phyloP scores from a whole-genome alignment of 1,140 invertebrate species.

The Cardiocondyla obscurior region DNA sequence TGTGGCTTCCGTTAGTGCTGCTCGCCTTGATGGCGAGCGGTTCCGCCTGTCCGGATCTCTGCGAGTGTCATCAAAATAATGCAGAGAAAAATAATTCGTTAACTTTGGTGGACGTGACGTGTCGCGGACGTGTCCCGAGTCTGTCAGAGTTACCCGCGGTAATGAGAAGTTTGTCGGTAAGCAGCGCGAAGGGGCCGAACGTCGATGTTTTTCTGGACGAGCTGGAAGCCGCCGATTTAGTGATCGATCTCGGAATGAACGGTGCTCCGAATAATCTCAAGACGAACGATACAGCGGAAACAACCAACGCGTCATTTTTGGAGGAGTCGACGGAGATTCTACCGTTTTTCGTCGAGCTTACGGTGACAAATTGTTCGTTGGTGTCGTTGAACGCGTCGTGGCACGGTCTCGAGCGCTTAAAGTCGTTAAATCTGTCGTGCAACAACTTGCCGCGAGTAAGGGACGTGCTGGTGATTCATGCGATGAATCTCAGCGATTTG shows the following conservation, averaged over 20 bases:
- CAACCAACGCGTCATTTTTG: conserved; percentile 8
- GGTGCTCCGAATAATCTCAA: neutral
- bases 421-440: conserved; percentile 82
- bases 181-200: conserved; percentile 65
- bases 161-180: conserved; percentile 57
- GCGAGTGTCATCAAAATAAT: conserved; percentile 70
- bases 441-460: conserved; percentile 82
- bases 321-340: conserved; percentile 27
- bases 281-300: conserved; percentile 24
- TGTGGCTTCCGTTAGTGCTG: conserved; percentile 77
- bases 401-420: conserved; percentile 80
- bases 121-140: conserved; percentile 62
- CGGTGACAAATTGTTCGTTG: conserved; percentile 76
- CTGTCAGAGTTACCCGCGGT: conserved; percentile 59
- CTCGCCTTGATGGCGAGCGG: conserved; percentile 79
- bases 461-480: conserved; percentile 58
- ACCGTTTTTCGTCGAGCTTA: conserved; percentile 68
- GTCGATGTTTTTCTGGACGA: conserved; percentile 68
- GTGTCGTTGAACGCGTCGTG: conserved; percentile 78
- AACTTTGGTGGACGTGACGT: conserved; percentile 55
- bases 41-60: conserved; percentile 76
- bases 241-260: conserved; percentile 43
- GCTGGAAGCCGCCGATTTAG: conserved; percentile 61
- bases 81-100: neutral
- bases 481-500: conserved; percentile 72